These are phyloP conservation scores for Boulengeromyrus knoepffleri DNA, from an alignment of 2,113 vertebrate species.

Conservation along the genomic window DNA sequence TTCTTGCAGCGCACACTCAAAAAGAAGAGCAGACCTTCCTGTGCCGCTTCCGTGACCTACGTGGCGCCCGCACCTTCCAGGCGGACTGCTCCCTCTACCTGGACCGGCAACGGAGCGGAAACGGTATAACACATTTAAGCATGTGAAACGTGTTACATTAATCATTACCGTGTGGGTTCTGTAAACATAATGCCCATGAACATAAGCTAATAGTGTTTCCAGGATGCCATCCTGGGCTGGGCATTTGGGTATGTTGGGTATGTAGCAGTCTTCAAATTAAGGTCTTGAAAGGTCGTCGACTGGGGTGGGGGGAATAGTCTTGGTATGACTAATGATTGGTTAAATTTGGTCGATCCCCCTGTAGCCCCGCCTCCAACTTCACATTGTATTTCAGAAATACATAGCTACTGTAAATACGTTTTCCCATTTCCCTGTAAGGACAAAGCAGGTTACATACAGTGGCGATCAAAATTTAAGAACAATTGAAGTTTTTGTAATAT, in stretches of 20 bases:
- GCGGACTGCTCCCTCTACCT: slow-evolving; percentile 69
- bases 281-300: not conserved
- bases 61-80: slow-evolving; percentile 62
- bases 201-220: not conserved
- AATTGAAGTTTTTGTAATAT: no score
- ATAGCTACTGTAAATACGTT: not conserved
- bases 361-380: not conserved
- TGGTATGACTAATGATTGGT: not conserved
- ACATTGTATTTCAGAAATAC: not conserved
- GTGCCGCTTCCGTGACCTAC: slow-evolving; percentile 69
- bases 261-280: not conserved
- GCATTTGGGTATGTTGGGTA: not conserved
- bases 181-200: not conserved
- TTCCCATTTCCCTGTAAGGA: not conserved
- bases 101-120: slow-evolving; percentile 56
- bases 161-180: not conserved
- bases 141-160: not conserved
- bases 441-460: no score
- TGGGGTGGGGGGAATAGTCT: not conserved
- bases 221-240: not conserved
- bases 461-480: no score
- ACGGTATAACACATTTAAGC: slow-evolving; percentile 42
- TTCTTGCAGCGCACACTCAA: slow-evolving; percentile 86
- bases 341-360: not conserved
- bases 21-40: slow-evolving; percentile 90